Evolutionary conservation across 2,888 invertebrate genomes (phyloP).

Genomic region (Gymnosoma rotundatum): DNA sequence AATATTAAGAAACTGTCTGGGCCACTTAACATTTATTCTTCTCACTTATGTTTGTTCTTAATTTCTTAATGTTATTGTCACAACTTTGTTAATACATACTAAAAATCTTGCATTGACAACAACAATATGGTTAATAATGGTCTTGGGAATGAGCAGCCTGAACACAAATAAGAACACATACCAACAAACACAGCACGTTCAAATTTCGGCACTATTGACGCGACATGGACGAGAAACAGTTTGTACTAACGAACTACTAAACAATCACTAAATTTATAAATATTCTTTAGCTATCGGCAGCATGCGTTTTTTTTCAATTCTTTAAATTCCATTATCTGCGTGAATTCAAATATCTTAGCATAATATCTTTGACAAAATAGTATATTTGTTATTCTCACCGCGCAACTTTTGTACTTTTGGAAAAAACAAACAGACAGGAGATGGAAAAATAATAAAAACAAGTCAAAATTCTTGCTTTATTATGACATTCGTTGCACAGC

Average conservation of each 20-base stretch:
- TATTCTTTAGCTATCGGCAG: constrained; percentile 37
- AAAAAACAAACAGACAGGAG: not conserved
- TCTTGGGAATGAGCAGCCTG: constrained; percentile 20
- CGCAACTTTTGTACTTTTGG: constrained; percentile 56
- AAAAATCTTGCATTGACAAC: constrained; percentile 14
- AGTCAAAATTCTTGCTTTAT: constrained; percentile 25
- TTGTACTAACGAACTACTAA: constrained; percentile 70
- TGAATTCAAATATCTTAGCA: constrained; percentile 55
- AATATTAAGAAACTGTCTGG: not conserved
- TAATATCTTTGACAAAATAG: constrained; percentile 3
- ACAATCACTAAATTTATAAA: constrained; percentile 68
- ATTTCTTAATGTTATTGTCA: not conserved
- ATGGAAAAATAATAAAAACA: constrained; percentile 16
- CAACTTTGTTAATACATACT: not conserved
- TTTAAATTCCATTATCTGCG: constrained; percentile 31
- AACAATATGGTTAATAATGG: constrained; percentile 30
- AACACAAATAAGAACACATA: constrained; percentile 46
- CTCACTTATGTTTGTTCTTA: not conserved
- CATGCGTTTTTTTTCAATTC: constrained; percentile 26
- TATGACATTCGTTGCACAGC: constrained; percentile 52
- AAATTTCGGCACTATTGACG: constrained; percentile 34
- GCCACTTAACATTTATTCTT: not conserved
- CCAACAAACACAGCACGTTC: constrained; percentile 62
- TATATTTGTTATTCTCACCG: constrained; percentile 55
- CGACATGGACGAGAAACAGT: constrained; percentile 32